Evolutionary conservation across 1,140 invertebrate genomes (phyloP), one percentile per base, ranked within the genome.

Genomic region (Calephelis virginiensis): DNA sequence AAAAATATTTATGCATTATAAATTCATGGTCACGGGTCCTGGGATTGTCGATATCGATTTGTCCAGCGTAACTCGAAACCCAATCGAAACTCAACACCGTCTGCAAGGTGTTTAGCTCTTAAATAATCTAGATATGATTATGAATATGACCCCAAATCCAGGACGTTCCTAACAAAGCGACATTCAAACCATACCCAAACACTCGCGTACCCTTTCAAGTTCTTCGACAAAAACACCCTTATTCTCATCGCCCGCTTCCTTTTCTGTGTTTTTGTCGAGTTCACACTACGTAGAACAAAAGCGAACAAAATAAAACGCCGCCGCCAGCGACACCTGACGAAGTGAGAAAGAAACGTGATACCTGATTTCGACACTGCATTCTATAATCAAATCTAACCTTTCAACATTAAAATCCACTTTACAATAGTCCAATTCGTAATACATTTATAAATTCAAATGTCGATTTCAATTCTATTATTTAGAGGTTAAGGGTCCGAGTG

Each of bases 321-420:
- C 86, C 82, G 84, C 80, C 70, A 83, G 85, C 85, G 83, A 89
- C 86, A 88, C 84, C 84, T 86, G 83, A 82, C 80, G 84, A 83
- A 83, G 83, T 88, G 85, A 82, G 84, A 86, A 85, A 73, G 87
- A 85, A 88, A 90, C 80, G 80, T 76, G 85, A 90, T 87, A 90
- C 82, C 74, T 69, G 67, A 68, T 64, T 70, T 68, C 63, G 37
- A 61, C 43, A 66, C 48, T n/a, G 47, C 43, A 28, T 67, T 48
- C 64, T 38, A 75, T 74, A 70, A 70, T 67, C 69, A 48, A 11
- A 56, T 68, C 68, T 77, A 77, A 59, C 28, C n/a, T 38, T 56
- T 64, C 48, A 48, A 69, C 53, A 68, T 66, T 77, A 73, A 56
- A 77, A 71, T 61, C 72, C 66, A 73, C 63, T 71, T 64, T 77